Conservation (phyloP, 2,113 vertebrate species). For the Pterocles orientalis region DNA sequence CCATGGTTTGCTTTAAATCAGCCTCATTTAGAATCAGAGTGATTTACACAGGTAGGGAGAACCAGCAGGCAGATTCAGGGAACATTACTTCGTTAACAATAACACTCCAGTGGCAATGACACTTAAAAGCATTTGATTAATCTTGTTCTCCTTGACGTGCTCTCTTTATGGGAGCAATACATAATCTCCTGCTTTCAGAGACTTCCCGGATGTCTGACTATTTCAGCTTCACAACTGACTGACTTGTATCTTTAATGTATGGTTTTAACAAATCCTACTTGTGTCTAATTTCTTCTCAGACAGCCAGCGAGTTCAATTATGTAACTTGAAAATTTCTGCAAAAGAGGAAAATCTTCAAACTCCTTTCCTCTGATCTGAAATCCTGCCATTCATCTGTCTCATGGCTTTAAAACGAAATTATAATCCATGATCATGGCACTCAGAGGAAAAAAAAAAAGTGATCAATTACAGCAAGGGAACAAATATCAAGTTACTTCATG, state of each 20-base stretch:
- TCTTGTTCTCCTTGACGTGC: background rate
- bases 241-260: background rate
- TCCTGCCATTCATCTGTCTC: background rate
- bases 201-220: background rate
- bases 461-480: background rate
- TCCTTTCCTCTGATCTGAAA: background rate
- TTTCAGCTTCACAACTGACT: background rate
- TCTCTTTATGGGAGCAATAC: background rate
- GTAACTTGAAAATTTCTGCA: background rate
- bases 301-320: background rate
- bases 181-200: background rate
- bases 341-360: background rate
- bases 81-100: background rate
- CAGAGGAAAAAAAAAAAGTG: background rate
- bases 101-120: background rate
- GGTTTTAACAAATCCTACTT: background rate
- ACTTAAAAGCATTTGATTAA: background rate
- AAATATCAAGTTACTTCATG: background rate
- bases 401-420: background rate
- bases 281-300: background rate
- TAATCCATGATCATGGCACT: accelerated
- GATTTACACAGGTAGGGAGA: background rate
- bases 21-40: background rate
- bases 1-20: background rate
- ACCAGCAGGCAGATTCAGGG: background rate